phyloP scores from a whole-genome alignment of 2,888 invertebrate genomes.

The Sarcophaga carnaria region DNA sequence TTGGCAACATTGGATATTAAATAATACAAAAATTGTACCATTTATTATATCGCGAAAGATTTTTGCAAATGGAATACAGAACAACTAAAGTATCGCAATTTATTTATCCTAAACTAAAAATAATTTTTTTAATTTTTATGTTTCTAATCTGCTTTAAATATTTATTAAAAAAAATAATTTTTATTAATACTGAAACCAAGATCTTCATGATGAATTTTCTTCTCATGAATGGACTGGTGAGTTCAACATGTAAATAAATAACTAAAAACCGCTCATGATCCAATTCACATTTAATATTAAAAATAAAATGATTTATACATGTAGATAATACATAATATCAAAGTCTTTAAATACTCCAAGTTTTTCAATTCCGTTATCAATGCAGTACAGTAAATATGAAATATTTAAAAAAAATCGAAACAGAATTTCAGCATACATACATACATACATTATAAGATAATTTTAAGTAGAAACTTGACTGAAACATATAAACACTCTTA shows the following conservation, averaged over 20 bases:
- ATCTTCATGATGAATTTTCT: constrained; percentile 80
- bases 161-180: constrained; percentile 37
- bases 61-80: no score
- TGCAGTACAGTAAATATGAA: no score
- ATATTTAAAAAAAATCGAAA: no score
- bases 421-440: no score
- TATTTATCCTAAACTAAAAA: not conserved
- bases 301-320: not conserved
- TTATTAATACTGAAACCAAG: constrained; percentile 71
- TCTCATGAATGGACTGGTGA: constrained; percentile 81
- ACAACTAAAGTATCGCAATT: not conserved
- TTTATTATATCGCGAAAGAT: no score
- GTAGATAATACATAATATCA: not conserved
- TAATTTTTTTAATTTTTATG: not conserved
- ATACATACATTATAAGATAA: no score
- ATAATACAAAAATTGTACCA: no score
- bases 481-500: no score
- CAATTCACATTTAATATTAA: not conserved
- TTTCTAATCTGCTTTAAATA: constrained; percentile 5
- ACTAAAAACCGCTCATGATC: not conserved
- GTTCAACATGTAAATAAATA: constrained; percentile 65
- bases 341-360: not conserved
- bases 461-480: no score
- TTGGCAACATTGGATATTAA: not conserved
- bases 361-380: no score